Evolutionary conservation across 92 coral and sea anemone genomes (phyloP).

Genomic region (Porites cylindrica): DNA sequence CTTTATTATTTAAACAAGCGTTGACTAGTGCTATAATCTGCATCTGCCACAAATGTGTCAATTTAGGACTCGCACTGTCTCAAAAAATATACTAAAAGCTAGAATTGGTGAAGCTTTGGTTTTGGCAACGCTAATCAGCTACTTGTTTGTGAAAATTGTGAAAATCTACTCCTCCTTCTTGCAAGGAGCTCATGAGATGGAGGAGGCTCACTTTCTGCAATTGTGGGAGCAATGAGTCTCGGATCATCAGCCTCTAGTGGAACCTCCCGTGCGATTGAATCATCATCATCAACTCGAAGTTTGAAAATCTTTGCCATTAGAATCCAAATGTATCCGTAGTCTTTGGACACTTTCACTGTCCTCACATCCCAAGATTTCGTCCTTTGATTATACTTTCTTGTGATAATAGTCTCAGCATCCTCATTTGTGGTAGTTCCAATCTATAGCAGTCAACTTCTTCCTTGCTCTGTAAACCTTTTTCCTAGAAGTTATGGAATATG

Average conservation of each 20-base stretch:
- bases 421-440: slow-evolving; percentile 53
- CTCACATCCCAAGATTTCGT: slow-evolving; percentile 61
- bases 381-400: slow-evolving; percentile 61
- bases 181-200: background rate
- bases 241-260: slow-evolving; percentile 30
- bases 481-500: slow-evolving; percentile 17
- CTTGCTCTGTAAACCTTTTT: slow-evolving; percentile 57
- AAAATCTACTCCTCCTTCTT: slow-evolving; percentile 14
- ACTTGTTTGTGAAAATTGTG: background rate
- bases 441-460: slow-evolving; percentile 54
- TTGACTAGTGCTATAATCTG: background rate
- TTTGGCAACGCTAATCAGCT: background rate
- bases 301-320: slow-evolving; percentile 44
- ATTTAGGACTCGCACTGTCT: background rate
- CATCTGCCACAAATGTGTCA: background rate
- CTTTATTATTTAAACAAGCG: no score
- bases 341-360: slow-evolving; percentile 41
- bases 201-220: background rate
- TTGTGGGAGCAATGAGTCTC: slow-evolving; percentile 30
- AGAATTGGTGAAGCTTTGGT: background rate
- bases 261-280: slow-evolving; percentile 10
- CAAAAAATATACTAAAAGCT: background rate
- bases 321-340: slow-evolving; percentile 49
- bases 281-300: slow-evolving; percentile 41
- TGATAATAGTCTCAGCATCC: slow-evolving; percentile 31